phyloP scores from a whole-genome alignment of 2,113 vertebrate genomes.

The Chamaetylas fuelleborni region DNA sequence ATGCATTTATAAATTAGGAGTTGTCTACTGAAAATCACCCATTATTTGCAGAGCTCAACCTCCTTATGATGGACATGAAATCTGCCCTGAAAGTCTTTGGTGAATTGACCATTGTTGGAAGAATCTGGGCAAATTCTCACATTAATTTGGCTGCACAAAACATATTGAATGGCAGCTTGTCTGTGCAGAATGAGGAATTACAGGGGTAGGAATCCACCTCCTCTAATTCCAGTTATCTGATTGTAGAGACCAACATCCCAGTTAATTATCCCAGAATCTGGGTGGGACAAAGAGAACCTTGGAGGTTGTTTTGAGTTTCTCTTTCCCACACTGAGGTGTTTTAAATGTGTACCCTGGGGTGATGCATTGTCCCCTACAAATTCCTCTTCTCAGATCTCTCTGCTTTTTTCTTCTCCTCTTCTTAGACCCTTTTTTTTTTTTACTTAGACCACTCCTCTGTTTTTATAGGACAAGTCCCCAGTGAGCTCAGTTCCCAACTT shows the following conservation, averaged over 20 bases:
- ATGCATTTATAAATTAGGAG: neutral
- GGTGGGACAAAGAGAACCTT: fast-evolving
- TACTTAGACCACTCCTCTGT: neutral
- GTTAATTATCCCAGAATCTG: neutral
- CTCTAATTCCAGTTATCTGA: neutral
- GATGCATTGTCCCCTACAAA: neutral
- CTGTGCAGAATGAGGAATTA: neutral
- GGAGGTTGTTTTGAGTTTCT: neutral
- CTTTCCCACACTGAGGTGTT: neutral
- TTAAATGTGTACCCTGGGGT: neutral
- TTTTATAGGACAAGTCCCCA: neutral
- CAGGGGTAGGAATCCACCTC: neutral
- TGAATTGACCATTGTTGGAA: neutral
- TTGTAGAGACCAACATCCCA: neutral
- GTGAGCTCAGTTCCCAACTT: neutral
- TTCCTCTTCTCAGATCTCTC: neutral
- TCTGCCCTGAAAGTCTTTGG: neutral
- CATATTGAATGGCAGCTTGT: neutral
- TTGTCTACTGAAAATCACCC: neutral
- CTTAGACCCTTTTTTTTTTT: neutral
- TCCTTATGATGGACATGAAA: neutral
- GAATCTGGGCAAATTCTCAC: neutral
- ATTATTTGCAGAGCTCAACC: neutral
- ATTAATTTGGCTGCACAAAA: neutral
- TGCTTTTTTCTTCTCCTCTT: neutral